Evolutionary conservation across 2,888 invertebrate genomes (phyloP).

Genomic region (Xestia sexstrigata): DNA sequence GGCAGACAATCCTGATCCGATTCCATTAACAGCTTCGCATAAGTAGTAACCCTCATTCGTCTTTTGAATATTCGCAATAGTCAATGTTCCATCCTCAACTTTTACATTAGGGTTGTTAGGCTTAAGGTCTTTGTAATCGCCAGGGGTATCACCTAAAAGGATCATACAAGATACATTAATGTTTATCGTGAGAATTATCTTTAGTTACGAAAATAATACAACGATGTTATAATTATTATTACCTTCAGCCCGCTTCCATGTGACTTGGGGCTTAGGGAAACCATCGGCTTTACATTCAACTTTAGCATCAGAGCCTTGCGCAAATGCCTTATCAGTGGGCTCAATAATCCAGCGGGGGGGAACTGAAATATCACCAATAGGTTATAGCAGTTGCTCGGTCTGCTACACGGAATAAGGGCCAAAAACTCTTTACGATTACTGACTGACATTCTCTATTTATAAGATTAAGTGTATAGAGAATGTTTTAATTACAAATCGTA

Average conservation of each 20-base stretch:
- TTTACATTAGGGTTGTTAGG: conserved; percentile 97
- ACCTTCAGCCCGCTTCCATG: conserved; percentile 99
- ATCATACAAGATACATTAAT: conserved; percentile 4
- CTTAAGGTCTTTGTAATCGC: conserved; percentile 98
- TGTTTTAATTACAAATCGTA: conserved; percentile 16
- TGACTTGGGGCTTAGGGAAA: conserved; percentile 98
- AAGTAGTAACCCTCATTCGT: conserved; percentile 98
- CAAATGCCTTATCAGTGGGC: conserved; percentile 98
- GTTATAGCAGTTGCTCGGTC: conserved; percentile 68
- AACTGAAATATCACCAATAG: conserved; percentile 91
- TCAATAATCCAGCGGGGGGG: conserved; percentile 99
- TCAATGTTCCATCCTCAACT: conserved; percentile 98
- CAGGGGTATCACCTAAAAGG: conserved; percentile 95
- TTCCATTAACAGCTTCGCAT: conserved; percentile 98
- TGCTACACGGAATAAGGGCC: conserved; percentile 23
- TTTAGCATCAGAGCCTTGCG: conserved; percentile 97
- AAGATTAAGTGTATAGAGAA: conserved; percentile 7
- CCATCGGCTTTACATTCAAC: conserved; percentile 99
- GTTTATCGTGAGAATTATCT: not conserved
- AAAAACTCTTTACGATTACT: conserved; percentile 13
- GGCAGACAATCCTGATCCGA: conserved; percentile 98
- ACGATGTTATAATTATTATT: conserved; percentile 77
- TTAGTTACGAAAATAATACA: not conserved
- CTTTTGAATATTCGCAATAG: conserved; percentile 97
- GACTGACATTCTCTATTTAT: conserved; percentile 31